phyloP scores from a whole-genome alignment of 2,888 invertebrate genomes.

The Marasmarcha lunaedactyla region DNA sequence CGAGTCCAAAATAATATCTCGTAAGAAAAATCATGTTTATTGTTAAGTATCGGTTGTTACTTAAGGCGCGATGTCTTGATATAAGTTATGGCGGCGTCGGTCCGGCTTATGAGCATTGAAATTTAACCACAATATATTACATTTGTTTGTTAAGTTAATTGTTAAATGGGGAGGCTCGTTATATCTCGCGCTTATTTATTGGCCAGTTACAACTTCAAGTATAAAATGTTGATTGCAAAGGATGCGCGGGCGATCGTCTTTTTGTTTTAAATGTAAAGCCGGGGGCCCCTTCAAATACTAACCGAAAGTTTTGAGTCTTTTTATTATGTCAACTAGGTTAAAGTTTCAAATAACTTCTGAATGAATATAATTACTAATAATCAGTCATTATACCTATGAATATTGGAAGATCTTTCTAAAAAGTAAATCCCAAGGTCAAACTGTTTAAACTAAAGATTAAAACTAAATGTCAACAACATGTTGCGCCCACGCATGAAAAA shows the following conservation, averaged over 20 bases:
- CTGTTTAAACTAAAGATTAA: no score
- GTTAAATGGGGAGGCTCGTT: slow-evolving; percentile 64
- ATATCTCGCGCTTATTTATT: slow-evolving; percentile 55
- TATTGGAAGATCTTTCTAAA: no score
- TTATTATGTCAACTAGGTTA: no score
- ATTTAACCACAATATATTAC: slow-evolving; percentile 67
- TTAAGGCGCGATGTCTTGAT: slow-evolving; percentile 21
- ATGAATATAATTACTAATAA: no score
- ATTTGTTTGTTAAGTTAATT: slow-evolving; percentile 71
- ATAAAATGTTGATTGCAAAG: slow-evolving; percentile 61
- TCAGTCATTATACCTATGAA: no score
- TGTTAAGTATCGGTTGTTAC: slow-evolving; percentile 23
- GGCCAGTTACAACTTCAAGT: slow-evolving; percentile 31
- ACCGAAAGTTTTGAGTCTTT: no score
- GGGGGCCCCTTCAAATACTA: background rate
- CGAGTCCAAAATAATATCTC: slow-evolving; percentile 33
- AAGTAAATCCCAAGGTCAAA: no score
- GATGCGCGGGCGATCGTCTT: slow-evolving; percentile 42
- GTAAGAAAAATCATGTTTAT: slow-evolving; percentile 25
- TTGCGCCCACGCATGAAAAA: slow-evolving; percentile 3
- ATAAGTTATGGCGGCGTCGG: slow-evolving; percentile 37
- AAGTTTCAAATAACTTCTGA: no score
- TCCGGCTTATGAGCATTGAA: slow-evolving; percentile 36
- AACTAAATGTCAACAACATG: no score
- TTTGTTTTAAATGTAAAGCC: slow-evolving; percentile 23